These are phyloP conservation scores for Columba livia DNA, from an alignment of 2,113 vertebrate species.

Conservation along the genomic window DNA sequence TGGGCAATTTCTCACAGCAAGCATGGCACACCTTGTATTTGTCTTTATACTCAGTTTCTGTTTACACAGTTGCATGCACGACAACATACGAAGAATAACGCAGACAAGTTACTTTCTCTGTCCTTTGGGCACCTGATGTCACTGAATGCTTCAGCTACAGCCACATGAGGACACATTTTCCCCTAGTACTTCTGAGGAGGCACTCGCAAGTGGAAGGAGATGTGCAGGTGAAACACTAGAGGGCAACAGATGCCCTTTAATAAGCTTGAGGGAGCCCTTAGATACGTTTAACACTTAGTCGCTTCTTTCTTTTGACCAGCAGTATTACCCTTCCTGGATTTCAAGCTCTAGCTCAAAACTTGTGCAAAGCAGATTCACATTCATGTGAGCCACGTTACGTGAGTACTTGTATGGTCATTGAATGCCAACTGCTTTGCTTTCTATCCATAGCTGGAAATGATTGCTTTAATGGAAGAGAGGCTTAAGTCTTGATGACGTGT, in stretches of 20 bases:
- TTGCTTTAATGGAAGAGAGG: neutral
- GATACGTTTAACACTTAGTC: accelerated
- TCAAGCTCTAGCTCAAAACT: too few relatives aligned
- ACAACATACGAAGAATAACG: accelerated
- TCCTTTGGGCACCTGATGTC: neutral
- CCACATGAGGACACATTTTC: accelerated
- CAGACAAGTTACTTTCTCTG: accelerated
- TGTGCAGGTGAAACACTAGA: slow-evolving; percentile 50
- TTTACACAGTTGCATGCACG: neutral
- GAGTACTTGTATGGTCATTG: accelerated
- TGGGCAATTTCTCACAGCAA: neutral
- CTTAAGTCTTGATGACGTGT: neutral
- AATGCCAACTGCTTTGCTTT: neutral
- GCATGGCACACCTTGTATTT: neutral
- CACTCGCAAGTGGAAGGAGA: neutral
- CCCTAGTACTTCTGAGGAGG: accelerated
- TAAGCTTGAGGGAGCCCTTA: neutral
- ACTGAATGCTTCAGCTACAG: accelerated
- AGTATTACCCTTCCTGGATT: accelerated
- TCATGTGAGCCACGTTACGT: neutral
- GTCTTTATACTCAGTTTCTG: neutral
- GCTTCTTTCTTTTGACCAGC: neutral
- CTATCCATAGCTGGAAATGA: neutral
- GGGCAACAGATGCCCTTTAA: slow-evolving; percentile 63
- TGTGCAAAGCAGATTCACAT: accelerated